Base-by-base conservation (phyloP, 2,888 invertebrate species). In the Coelogynopora nodosa region DNA sequence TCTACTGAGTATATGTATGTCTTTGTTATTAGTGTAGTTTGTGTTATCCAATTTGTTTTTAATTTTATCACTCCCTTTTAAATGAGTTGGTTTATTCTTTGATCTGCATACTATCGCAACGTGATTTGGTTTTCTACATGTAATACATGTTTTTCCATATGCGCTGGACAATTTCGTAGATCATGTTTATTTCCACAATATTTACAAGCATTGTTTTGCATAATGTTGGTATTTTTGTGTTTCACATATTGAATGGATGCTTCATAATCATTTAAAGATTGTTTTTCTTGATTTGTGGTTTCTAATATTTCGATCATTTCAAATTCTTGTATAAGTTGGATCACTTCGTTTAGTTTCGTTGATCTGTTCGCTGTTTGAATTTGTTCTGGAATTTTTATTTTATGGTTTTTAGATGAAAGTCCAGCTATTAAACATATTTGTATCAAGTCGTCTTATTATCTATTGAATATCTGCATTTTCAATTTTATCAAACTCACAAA, bases 161-260 rank as follows among this genome's bases (percentile, higher is more conserved):
- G 74, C 74, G 74, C 74, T 74, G 18, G 23, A 23, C 5, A 74
- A 74, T 74, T 74, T 74, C 23, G 27, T 74, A 26, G 74, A 23
- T 23, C 74, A 13, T 74, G 18, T 74, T 74, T 26, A 23, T 74
- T 74, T 74, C 74, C 10, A 74, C 74, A 74, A 74, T 74, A 74
- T 26, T 74, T 74, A 74, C 74, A 74, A 74, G 10, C 23, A 74
- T 26, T 74, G 23, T 74, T 74, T 74, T 74, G 74, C 23, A 26
- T 74, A 74, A 74, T 74, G 27, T 23, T 74, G 74, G 2, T 74
- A 74, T 74, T 74, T 74, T 74, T 74, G 23, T 74, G 5, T 74
- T 26, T 74, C 18, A 74, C 74, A 74, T 74, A 74, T 74, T 74
- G 74, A 74, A 74, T 74, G 74, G 74, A 74, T 74, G 74, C 74